A percentile compares a stretch with the other conserved stretches of the same genome.
These are phyloP conservation scores for Temnothorax nylanderi DNA, from an alignment of 1,140 invertebrate species.

Conservation along the genomic window DNA sequence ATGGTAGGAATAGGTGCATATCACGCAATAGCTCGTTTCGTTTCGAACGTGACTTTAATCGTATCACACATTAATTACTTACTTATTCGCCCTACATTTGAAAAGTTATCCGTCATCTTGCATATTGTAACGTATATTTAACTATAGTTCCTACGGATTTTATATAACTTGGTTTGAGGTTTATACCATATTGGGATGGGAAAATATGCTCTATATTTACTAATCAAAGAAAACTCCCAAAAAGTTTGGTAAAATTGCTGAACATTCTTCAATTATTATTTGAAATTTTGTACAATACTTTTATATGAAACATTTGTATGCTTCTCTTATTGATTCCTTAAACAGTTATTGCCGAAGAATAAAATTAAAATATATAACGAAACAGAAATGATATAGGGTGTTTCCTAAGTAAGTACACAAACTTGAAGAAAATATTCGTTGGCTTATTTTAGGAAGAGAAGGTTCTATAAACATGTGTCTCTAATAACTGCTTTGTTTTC, in stretches of 20 bases:
- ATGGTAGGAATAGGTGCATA: conserved; percentile 44
- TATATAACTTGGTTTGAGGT: conserved; percentile 17
- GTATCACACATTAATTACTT: conserved; percentile 60
- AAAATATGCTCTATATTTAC: background rate
- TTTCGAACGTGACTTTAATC: conserved; percentile 55
- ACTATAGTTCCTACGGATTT: conserved; percentile 26
- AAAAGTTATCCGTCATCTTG: conserved; percentile 56
- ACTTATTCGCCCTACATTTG: conserved; percentile 56
- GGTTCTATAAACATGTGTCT: too few relatives aligned
- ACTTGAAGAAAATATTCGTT: too few relatives aligned
- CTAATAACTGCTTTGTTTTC: too few relatives aligned
- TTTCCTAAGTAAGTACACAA: too few relatives aligned
- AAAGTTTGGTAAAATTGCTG: background rate
- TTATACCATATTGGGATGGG: background rate
- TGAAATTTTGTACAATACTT: background rate
- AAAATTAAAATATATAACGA: background rate
- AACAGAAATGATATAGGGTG: too few relatives aligned
- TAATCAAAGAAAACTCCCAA: background rate
- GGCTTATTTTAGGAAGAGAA: too few relatives aligned
- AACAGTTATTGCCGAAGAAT: background rate
- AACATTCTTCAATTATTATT: background rate
- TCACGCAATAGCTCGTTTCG: conserved; percentile 56
- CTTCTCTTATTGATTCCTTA: background rate
- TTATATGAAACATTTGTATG: background rate
- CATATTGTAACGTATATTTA: conserved; percentile 55